Evolutionary conservation across 2,113 vertebrate species (phyloP).

Genomic region (Xerus inauris): DNA sequence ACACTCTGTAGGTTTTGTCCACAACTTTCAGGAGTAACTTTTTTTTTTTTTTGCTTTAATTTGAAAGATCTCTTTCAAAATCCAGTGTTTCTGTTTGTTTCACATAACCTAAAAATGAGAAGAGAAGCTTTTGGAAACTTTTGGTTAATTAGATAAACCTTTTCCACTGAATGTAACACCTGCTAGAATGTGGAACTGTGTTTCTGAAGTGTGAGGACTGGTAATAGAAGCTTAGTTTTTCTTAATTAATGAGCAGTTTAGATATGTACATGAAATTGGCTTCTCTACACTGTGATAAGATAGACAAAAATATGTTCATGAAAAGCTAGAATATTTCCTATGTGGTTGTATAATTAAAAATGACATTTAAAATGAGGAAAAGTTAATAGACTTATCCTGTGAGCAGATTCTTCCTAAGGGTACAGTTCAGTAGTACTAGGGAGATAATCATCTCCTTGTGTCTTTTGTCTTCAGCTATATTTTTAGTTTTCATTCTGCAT

Average conservation of each 20-base stretch:
- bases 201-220: neutral
- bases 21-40: neutral
- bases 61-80: neutral
- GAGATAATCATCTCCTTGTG: conserved; percentile 68
- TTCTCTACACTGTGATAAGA: conserved; percentile 39
- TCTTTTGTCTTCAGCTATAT: conserved; percentile 68
- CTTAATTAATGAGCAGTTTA: neutral
- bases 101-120: neutral
- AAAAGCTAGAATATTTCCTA: conserved; percentile 43
- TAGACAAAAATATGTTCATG: neutral
- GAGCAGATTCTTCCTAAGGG: conserved; percentile 17
- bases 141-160: neutral
- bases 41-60: neutral
- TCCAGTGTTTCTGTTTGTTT: neutral
- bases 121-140: neutral
- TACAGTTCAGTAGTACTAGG: neutral
- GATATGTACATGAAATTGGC: neutral
- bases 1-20: fast-evolving
- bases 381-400: conserved; percentile 27
- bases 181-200: neutral
- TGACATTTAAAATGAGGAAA: conserved; percentile 29
- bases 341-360: neutral
- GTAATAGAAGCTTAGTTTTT: neutral
- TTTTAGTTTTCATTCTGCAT: conserved; percentile 80
- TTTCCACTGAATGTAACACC: neutral